phyloP scores from a whole-genome alignment of 2,888 invertebrate genomes.

The Adelphocoris suturalis region DNA sequence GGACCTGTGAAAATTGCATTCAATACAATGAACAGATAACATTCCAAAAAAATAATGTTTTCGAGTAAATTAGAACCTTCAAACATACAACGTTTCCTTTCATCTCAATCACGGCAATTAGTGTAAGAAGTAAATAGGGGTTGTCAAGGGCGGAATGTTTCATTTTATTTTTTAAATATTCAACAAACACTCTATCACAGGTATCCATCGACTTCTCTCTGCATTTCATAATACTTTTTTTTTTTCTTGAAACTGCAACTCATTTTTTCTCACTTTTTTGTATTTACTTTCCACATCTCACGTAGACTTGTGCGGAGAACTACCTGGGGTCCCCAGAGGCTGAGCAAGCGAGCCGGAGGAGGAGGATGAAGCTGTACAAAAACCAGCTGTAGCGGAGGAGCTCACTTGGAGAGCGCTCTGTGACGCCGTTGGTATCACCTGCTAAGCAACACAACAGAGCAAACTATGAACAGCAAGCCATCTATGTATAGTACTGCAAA shows the following conservation, averaged over 20 bases:
- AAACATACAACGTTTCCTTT: background rate
- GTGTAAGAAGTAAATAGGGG: background rate
- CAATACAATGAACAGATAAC: background rate
- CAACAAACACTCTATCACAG: conserved; percentile 67
- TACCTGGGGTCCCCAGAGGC: conserved; percentile 35
- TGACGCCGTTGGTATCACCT: conserved; percentile 40
- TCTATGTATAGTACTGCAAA: no score
- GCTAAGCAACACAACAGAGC: background rate
- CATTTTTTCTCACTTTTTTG: background rate
- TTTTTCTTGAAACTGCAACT: background rate
- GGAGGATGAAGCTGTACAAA: conserved; percentile 52
- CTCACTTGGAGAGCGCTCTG: conserved; percentile 17
- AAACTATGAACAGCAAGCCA: no score
- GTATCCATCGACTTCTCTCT: conserved; percentile 58
- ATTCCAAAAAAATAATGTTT: background rate
- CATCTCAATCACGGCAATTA: background rate
- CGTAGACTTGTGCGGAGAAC: conserved; percentile 5
- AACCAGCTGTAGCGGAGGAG: conserved; percentile 62
- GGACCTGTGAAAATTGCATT: background rate
- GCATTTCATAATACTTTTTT: conserved; percentile 24
- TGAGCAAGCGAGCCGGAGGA: conserved; percentile 50
- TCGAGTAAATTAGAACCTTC: background rate
- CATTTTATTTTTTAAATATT: conserved; percentile 22
- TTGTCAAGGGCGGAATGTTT: conserved; percentile 68
- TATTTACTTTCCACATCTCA: background rate